Percentiles rank a stretch among this genome's conserved stretches.
Conservation (phyloP, 2,113 vertebrate genomes). For the Lynx canadensis region DNA sequence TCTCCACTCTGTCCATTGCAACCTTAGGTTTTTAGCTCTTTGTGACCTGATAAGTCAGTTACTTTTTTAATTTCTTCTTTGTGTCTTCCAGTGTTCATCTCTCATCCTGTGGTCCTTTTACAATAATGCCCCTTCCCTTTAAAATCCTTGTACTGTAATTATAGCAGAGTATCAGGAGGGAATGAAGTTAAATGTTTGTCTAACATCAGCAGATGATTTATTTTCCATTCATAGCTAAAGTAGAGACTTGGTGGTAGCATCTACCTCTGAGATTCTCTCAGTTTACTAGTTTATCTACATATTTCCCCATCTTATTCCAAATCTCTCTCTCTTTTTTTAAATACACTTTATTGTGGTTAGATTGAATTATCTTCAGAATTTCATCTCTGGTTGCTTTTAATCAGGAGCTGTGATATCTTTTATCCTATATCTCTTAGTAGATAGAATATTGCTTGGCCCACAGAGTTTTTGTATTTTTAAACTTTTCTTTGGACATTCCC, state of each 20-base stretch:
- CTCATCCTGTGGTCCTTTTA: constrained; percentile 13
- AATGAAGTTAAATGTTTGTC: not conserved
- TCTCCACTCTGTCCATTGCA: not conserved
- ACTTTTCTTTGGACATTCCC: not conserved
- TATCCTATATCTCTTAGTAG: not conserved
- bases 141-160: not conserved
- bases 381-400: not conserved
- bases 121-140: not conserved
- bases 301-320: not conserved
- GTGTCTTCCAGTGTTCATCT: not conserved
- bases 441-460: not conserved
- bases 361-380: constrained; percentile 18
- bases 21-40: not conserved
- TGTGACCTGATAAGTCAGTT: not conserved
- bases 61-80: constrained; percentile 3
- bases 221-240: not conserved
- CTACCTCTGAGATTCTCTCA: not conserved
- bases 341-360: not conserved
- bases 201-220: not conserved
- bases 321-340: not conserved
- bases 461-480: not conserved
- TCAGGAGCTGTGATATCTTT: not conserved
- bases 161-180: not conserved
- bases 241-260: not conserved
- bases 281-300: not conserved